Base-by-base conservation (phyloP, 2,797 vertebrate species). In the Morus bassanus region DNA sequence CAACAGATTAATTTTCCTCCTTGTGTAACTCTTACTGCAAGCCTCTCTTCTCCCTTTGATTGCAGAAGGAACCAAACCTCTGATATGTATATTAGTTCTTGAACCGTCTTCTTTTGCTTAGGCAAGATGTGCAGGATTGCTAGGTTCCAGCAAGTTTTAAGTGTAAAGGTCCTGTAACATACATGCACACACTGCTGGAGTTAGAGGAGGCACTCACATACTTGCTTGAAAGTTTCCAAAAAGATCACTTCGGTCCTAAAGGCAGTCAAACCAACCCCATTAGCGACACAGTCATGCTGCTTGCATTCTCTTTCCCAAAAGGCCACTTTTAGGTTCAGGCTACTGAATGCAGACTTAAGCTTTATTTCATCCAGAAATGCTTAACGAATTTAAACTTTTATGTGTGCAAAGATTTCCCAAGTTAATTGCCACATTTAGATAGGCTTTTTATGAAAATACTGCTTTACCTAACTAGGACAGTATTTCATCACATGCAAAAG, bases 201-300 rank as follows among this genome's bases (percentile, higher is more conserved):
- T 77, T 91, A 84, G 59, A 93, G 4, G 4, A 85, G 16, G n/a
- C 27, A 35, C 68, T 90, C 78, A 43, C 27, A 41, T 53, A 50
- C 50, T 67, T 88, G 48, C 53, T 50, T 76, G 48, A 50, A 92
- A 94, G 56, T 89, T 90, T 81, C 59, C 0, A 0, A 85, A 97
- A 96, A 97, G 95, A 96, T 96, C 95, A 95, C 43, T 79, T 91
- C 56, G 76, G 81, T 93, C 94, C 95, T 88, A 91, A 81, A 97
- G 93, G 91, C 80, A 95, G 76, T 10, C 41, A 88, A 95, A 95
- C 41, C 86, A 95, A 72, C 28, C 53, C 75, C 65, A 61, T 88
- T 92, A 96, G 56, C 2, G 12, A 78, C 33, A 53, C 53, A 85
- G 69, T 59, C 70, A 85, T 64, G 56, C 74, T 87, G 73, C 15